Evolutionary conservation across 2,113 vertebrate genomes (phyloP), one percentile per base, ranked within the genome.

Genomic region (Rallus limicola): DNA sequence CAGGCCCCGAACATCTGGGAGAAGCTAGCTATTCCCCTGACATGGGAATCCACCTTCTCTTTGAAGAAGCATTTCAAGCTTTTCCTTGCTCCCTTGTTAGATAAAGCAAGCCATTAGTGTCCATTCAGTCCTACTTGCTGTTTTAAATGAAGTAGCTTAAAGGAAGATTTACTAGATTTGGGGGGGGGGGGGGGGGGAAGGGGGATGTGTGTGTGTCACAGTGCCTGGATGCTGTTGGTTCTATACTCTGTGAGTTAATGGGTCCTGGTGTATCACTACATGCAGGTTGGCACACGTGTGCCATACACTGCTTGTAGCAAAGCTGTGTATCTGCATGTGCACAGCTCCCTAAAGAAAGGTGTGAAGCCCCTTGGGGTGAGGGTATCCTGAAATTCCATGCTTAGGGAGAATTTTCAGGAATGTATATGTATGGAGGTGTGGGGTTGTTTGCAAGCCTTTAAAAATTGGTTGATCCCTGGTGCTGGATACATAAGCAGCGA

Each of bases 31-130:
- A 13, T 95, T 93, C 74, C 83, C 38, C 60, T 92, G 92, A 83
- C 74, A 82, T 44, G 67, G 72, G 90, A 96, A 40, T 71, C 68
- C 34, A 11, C 46, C 6, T 70, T 86, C 62, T 67, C 79, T 96
- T 89, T 94, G 75, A 86, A 91, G 80, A 80, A 77, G 56, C 53
- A 88, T 50, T 93, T 90, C 89, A 83, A 69, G 33, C 56, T 80
- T 94, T 92, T 82, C 75, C 74, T 78, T 85, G 25, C 56, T 89
- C 13, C 4, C 60, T 83, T 76, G 67, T 92, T 74, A 86, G 77
- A 34, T 89, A 63, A 95, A 92, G 75, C 56, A 90, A 80, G 64
- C 42, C 33, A 4, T 88, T 80, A 2, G 2, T 60, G 69, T 79
- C 36, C 4, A 5, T 59, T 84, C 34, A 23, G 38, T 36, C 75